These are phyloP conservation scores for Euglossa dilemma DNA, from an alignment of 1,140 invertebrate genomes.

Conservation along the genomic window DNA sequence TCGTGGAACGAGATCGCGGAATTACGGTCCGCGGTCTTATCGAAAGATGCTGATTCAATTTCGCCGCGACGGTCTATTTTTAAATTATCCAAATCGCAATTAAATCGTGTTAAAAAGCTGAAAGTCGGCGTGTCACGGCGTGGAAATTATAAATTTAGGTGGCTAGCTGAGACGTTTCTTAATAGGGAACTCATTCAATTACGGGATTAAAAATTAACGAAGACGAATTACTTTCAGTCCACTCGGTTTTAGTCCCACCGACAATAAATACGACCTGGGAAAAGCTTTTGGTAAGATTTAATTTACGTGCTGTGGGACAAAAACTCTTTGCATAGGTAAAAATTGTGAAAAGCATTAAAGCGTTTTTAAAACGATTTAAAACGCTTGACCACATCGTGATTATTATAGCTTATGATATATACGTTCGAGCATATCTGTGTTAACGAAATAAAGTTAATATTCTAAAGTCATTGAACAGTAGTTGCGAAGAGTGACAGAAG, in stretches of 20 bases:
- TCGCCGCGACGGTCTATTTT: not conserved
- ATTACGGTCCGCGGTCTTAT: not conserved
- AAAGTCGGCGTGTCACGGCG: not conserved
- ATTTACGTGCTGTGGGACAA: too few relatives aligned
- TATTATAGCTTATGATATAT: too few relatives aligned
- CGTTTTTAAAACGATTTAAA: too few relatives aligned
- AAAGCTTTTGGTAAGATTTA: too few relatives aligned
- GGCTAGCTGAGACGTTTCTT: not conserved
- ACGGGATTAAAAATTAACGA: not conserved
- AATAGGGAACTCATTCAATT: not conserved
- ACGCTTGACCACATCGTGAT: too few relatives aligned
- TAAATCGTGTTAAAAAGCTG: not conserved
- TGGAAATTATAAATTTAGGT: not conserved
- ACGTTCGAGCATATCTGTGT: too few relatives aligned
- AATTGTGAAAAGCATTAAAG: too few relatives aligned
- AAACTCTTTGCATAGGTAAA: too few relatives aligned
- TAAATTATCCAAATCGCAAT: not conserved
- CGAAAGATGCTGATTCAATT: not conserved
- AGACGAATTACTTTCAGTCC: not conserved
- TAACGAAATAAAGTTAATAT: too few relatives aligned
- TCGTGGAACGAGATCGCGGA: not conserved
- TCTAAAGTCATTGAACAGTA: too few relatives aligned
- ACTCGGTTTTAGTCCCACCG: not conserved
- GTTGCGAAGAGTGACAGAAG: too few relatives aligned
- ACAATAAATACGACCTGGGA: too few relatives aligned